These are phyloP conservation scores for Cyphomyrus discorhynchus DNA, from an alignment of 2,113 vertebrate genomes.

Conservation along the genomic window DNA sequence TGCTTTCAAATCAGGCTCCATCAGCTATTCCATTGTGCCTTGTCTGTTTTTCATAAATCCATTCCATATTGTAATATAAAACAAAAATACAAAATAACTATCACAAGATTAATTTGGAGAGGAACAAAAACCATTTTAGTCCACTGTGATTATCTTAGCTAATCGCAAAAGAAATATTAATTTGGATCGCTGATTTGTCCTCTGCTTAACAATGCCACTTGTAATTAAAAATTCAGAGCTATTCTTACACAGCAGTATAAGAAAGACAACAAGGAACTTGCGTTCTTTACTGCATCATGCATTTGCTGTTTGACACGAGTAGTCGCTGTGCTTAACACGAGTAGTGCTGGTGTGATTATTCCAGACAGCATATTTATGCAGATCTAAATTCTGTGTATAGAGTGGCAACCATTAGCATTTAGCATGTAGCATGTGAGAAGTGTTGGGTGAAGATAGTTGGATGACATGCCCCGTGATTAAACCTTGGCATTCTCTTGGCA, in stretches of 20 bases:
- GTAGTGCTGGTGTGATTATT: background rate
- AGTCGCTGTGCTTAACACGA: background rate
- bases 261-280: background rate
- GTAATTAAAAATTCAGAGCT: constrained; percentile 11
- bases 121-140: background rate
- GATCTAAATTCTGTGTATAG: background rate
- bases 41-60: background rate
- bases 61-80: background rate
- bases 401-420: background rate
- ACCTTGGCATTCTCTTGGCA: background rate
- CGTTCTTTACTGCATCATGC: background rate
- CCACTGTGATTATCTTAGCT: background rate
- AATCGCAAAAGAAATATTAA: constrained; percentile 11
- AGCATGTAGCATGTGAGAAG: background rate
- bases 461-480: background rate
- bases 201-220: background rate
- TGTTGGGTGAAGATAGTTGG: background rate
- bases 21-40: background rate
- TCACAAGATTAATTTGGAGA: background rate
- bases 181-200: background rate
- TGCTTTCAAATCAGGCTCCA: background rate
- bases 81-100: constrained; percentile 1
- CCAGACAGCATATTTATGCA: background rate
- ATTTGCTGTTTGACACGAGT: background rate
- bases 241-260: background rate